Conservation (phyloP, 2,113 vertebrate genomes). For the Gadus macrocephalus region DNA sequence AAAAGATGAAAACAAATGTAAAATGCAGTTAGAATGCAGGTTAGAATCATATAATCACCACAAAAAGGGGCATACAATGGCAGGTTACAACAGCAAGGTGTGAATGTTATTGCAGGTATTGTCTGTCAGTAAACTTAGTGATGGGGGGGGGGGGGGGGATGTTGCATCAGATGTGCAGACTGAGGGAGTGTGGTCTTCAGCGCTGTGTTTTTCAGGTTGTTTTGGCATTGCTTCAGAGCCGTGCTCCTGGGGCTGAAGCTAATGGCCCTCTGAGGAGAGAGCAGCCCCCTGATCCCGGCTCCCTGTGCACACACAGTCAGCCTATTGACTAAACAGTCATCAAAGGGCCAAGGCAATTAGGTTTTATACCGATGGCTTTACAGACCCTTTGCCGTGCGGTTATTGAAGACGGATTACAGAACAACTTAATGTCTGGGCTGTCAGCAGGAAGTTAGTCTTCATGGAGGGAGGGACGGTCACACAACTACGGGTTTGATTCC, state of each 20-base stretch:
- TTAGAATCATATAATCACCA: too few species aligned
- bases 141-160: too few species aligned
- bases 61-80: background rate
- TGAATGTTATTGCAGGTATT: too few species aligned
- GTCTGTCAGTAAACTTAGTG: too few species aligned
- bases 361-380: background rate
- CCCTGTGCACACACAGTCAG: conserved; percentile 9
- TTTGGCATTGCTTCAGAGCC: conserved; percentile 30
- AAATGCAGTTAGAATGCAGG: too few species aligned
- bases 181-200: conserved; percentile 1
- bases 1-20: too few species aligned
- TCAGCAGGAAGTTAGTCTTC: background rate
- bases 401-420: conserved; percentile 3
- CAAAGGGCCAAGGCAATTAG: conserved; percentile 10
- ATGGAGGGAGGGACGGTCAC: too few species aligned
- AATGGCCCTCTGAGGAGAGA: conserved; percentile 51
- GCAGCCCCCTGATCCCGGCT: background rate
- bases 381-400: background rate
- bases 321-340: conserved; percentile 12
- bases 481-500: too few species aligned
- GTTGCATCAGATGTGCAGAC: conserved; percentile 40
- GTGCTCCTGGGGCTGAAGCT: conserved; percentile 34
- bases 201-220: conserved; percentile 27
- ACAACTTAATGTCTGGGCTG: conserved; percentile 17
- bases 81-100: too few species aligned